Evolutionary conservation across 92 coral and sea anemone genomes (phyloP), one percentile per base, ranked within the genome.

Genomic region (Porites rus): DNA sequence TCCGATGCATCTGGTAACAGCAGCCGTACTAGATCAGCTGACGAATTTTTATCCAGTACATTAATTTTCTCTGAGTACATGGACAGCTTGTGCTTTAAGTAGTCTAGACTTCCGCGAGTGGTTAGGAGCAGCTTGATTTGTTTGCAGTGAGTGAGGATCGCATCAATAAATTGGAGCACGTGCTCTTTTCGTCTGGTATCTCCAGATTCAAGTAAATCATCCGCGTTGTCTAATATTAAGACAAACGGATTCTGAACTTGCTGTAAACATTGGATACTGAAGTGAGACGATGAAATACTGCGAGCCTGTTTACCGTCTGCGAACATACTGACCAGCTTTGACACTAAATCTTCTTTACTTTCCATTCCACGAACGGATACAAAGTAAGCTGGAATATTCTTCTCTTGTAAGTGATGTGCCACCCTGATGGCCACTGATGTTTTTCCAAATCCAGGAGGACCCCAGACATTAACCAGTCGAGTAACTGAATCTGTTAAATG

Each of bases 381-480:
- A 0, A 17, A 67, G 38, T 67, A 18, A 18, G 20, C 72, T 24
- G 10, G 38, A n/a, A 10, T 2, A 18, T 24, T 67, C 72, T 14
- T 67, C 17, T 67, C 72, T 19, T 67, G 72, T 67, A 88, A 64
- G 7, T 82, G 87, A 78, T 65, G 74, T 18, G 93, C 88, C 22
- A 63, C 82, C 0, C 58, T 53, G 54, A 80, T 78, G 67, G 80
- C 89, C 54, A 90, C 46, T 38, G 46, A 38, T 38, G 46, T 38
- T 38, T 38, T 38, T 38, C 46, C 46, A 38, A 38, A 38, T 38
- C 46, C 46, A 38, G 46, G 46, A 2, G 46, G 46, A 38, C 46
- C 46, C 46, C 46, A 38, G 46, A 38, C 7, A 38, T 71, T 63
- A 31, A 89, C 67, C 83, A 89, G 65, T 16, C 74, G 92, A 66